Evolutionary conservation across 2,113 vertebrate species (phyloP), one percentile per base, ranked within the genome.

Genomic region (Stercorarius parasiticus): DNA sequence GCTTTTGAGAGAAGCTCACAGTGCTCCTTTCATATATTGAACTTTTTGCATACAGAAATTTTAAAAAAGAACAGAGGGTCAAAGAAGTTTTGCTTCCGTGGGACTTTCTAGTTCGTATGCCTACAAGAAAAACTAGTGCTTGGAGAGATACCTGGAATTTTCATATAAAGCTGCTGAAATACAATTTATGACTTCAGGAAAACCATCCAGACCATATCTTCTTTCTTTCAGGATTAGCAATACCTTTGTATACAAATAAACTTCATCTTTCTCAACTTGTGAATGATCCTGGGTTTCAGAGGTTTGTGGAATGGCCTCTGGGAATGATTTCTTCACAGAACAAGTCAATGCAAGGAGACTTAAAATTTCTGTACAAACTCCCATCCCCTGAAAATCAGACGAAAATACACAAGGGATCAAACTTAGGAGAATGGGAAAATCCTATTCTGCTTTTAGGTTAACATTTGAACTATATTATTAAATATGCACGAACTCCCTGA

Each of bases 401-500:
- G 76, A 72, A 42, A 87, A 89, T 76, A 76, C 34, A 56, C 21
- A 65, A 36, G 25, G 80, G 43, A 61, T 65, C 71, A 87, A 61
- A 76, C 26, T 91, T 58, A 62, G 53, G 82, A 79, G 56, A 85
- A 69, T 30, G 25, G n/a, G 26, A 56, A 87, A 94, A 89, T 72
- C 65, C 69, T 73, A 16, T 56, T 90, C 81, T 84, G 38, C 53
- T 82, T 89, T 82, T 76, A 29, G 42, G 76, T 58, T 95, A 95
- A 92, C 50, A 92, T 82, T 92, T 95, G 81, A 96, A 91, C 45
- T 50, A 7, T 72, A 53, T 52, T 78, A 65, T 95, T 87, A 94
- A 91, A 85, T 78, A 89, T 89, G 45, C 7, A 87, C 82, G 56
- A 76, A 77, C 62, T 76, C 53, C 15, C 26, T 85, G 84, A 91